Evolutionary conservation across 1,140 invertebrate species (phyloP), one percentile per base, ranked within the genome.

Genomic region (Magallana ariakensis): DNA sequence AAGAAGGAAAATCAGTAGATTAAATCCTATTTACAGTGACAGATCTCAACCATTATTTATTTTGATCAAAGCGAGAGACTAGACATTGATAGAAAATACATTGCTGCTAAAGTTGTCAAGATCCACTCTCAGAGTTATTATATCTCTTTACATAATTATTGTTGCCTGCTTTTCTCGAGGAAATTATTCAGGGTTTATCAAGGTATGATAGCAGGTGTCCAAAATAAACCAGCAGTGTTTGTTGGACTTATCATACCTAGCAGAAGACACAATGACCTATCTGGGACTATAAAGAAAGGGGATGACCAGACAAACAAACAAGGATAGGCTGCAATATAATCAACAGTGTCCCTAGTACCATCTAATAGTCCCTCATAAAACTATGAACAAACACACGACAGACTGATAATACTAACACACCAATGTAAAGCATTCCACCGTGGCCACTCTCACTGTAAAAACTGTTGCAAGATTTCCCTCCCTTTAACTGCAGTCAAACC

Each of bases 151-250:
- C 66, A 75, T 75, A 75, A 75, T 75, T 75, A 75, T 75, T 22
- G 19, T 26, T 26, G 62, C 19, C 66, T 26, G 7, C 22, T 75
- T 75, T 26, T 11, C 15, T 16, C 19, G 1, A 3, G 26, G 22
- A 26, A 75, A 26, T 75, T 26, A 26, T 75, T 26, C 22, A 10
- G 11, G 15, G 9, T 75, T 60, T 75, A 75, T 75, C 66, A 75
- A 26, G 66, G 6, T 75, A 75, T 75, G 66, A 75, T 75, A 75
- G 66, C 66, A 75, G 66, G 66, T 75, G 66, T 75, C 66, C 66
- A 75, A 75, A 75, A 75, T 70, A 70, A 70, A 70, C 19, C 15
- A 1, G 11, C 22, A 70, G 22, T 33, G 66, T 70, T 70, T 70
- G 66, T 70, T 26, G 22, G 66, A 70, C 66, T 70, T 70, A 70